Percentiles rank a stretch among this genome's conserved stretches.
These are phyloP conservation scores for Apis laboriosa DNA, from an alignment of 1,140 invertebrate species.

Conservation along the genomic window DNA sequence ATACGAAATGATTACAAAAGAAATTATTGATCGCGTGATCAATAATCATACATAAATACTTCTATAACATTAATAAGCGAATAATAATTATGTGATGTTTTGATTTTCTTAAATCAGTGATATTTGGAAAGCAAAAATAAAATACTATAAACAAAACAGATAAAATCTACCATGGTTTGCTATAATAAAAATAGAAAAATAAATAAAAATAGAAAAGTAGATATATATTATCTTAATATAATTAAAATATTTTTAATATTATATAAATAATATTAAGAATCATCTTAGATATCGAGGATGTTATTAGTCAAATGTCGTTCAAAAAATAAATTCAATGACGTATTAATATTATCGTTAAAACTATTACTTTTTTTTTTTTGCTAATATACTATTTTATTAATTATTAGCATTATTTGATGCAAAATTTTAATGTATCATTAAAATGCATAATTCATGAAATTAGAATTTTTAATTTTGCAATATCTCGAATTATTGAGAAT, in stretches of 20 bases:
- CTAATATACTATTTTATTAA: no score
- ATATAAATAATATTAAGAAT: not conserved
- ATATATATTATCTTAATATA: constrained; percentile 10
- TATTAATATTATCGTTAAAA: not conserved
- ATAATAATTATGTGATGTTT: constrained; percentile 20
- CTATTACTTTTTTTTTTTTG: no score
- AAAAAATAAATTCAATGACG: not conserved
- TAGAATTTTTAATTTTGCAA: not conserved
- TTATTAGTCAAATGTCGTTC: not conserved
- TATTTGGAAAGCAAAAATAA: constrained; percentile 24
- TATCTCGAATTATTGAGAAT: not conserved
- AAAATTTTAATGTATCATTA: no score
- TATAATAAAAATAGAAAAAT: not conserved
- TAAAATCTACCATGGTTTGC: not conserved
- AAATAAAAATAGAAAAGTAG: constrained; percentile 1
- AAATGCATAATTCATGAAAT: not conserved
- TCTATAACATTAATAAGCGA: not conserved
- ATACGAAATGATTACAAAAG: not conserved
- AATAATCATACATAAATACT: constrained; percentile 6
- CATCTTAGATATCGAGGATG: not conserved
- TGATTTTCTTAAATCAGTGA: not conserved
- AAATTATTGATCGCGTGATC: constrained; percentile 26
- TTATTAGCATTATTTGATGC: no score
- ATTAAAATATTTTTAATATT: not conserved
- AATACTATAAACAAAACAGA: not conserved